Percentiles rank a stretch among this genome's conserved stretches.
Evolutionary conservation across 2,113 vertebrate species (phyloP).

Genomic region (Solea solea): DNA sequence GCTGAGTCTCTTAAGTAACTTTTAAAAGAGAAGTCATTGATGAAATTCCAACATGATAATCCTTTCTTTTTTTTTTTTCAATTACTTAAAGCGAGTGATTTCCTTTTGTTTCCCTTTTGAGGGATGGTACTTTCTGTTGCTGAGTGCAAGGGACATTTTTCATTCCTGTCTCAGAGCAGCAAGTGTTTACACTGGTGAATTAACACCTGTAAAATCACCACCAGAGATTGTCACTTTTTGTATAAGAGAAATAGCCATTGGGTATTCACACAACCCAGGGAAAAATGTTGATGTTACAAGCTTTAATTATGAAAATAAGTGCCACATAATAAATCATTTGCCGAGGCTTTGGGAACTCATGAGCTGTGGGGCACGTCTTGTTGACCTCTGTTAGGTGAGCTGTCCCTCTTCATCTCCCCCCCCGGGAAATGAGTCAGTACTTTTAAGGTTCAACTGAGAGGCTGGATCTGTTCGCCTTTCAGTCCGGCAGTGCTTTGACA

Average conservation of each 20-base stretch:
- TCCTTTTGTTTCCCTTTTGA: too few species aligned
- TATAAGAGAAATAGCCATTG: constrained; percentile 14
- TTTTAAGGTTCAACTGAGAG: constrained; percentile 31
- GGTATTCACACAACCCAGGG: constrained; percentile 23
- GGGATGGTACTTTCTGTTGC: too few species aligned
- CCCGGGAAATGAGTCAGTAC: constrained; percentile 51
- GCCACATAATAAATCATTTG: constrained; percentile 52
- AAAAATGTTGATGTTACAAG: constrained; percentile 35
- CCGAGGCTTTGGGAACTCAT: constrained; percentile 15
- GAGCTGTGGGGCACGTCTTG: constrained; percentile 29
- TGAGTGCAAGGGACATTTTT: too few species aligned
- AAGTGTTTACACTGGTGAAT: too few species aligned
- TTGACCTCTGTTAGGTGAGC: constrained; percentile 41
- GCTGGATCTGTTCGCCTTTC: constrained; percentile 15
- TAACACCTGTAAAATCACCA: neutral
- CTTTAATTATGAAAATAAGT: constrained; percentile 61
- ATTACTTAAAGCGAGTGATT: too few species aligned
- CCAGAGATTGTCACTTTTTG: constrained; percentile 8
- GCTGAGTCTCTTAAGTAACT: neutral
- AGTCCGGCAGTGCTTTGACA: constrained; percentile 22
- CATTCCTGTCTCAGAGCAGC: too few species aligned
- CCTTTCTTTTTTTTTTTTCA: too few species aligned
- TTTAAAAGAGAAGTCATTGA: neutral
- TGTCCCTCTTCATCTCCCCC: constrained; percentile 18
- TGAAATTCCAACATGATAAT: too few species aligned